Conservation (phyloP, 2,113 vertebrate genomes). For the Notothenia coriiceps region DNA sequence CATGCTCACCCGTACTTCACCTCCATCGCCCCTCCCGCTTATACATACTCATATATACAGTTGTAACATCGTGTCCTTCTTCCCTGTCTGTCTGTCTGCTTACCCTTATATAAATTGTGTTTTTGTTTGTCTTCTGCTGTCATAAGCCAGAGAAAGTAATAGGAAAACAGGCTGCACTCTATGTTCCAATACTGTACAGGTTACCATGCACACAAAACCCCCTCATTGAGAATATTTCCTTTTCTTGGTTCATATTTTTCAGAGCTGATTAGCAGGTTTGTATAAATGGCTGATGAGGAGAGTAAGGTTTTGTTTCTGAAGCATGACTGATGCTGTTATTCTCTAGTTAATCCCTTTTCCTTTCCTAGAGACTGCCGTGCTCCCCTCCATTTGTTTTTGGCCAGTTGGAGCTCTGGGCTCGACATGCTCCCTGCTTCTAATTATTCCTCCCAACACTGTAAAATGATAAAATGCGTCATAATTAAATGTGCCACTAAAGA, state of each 20-base stretch:
- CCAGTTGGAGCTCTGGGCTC: slow-evolving; percentile 49
- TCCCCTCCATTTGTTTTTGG: slow-evolving; percentile 51
- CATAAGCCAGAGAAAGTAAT: slow-evolving; percentile 11
- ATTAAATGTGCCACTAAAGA: slow-evolving; percentile 42
- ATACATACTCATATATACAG: slow-evolving; percentile 6
- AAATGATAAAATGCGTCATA: slow-evolving; percentile 44
- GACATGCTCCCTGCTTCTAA: slow-evolving; percentile 59
- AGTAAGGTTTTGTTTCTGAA: slow-evolving; percentile 47
- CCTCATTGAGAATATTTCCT: neutral
- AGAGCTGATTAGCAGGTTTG: slow-evolving; percentile 45
- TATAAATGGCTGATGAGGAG: slow-evolving; percentile 32
- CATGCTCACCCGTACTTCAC: slow-evolving; percentile 20
- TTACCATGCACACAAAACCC: neutral
- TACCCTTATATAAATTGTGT: slow-evolving; percentile 33
- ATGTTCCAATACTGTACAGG: neutral
- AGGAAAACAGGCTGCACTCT: slow-evolving; percentile 1
- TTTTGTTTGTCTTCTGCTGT: slow-evolving; percentile 6
- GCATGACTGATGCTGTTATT: slow-evolving; percentile 52
- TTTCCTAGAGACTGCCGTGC: slow-evolving; percentile 32
- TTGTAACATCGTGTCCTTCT: slow-evolving; percentile 25
- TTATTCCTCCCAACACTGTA: slow-evolving; percentile 50
- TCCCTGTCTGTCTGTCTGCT: slow-evolving; percentile 49
- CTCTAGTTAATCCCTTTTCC: slow-evolving; percentile 61
- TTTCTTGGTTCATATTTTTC: neutral
- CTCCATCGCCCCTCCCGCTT: neutral